These are phyloP conservation scores for Sinodicranocentrus sp. DNA, from an alignment of 2,888 invertebrate genomes.

Conservation along the genomic window DNA sequence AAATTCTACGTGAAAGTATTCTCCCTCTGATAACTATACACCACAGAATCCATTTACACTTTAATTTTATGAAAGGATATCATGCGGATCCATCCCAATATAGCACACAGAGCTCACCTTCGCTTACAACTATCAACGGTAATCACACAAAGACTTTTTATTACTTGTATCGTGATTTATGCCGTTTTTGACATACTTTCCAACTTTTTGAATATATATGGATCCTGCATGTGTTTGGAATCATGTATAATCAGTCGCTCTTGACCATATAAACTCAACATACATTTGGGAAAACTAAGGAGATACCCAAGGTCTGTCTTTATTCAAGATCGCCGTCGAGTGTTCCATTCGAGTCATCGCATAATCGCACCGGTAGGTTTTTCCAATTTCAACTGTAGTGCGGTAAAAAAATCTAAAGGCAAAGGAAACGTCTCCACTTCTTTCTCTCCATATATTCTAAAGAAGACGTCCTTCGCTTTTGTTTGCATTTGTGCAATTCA, in stretches of 20 bases:
- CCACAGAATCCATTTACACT: too few relatives aligned
- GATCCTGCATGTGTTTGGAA: not conserved
- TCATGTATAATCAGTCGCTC: not conserved
- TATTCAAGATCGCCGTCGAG: too few relatives aligned
- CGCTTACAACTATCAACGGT: too few relatives aligned
- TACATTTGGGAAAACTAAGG: not conserved
- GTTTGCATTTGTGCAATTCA: too few relatives aligned
- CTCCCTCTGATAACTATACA: too few relatives aligned
- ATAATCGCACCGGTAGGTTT: not conserved
- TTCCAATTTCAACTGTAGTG: too few relatives aligned
- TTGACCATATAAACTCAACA: slow-evolving; percentile 5
- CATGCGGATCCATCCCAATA: too few relatives aligned
- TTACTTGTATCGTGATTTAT: not conserved
- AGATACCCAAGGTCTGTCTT: not conserved
- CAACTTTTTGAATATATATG: not conserved
- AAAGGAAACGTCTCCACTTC: not conserved
- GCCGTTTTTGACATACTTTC: slow-evolving; percentile 6
- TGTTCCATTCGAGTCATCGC: too few relatives aligned
- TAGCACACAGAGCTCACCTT: too few relatives aligned
- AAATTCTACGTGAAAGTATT: too few relatives aligned
- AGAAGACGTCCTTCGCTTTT: not conserved
- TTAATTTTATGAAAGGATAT: too few relatives aligned
- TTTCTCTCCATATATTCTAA: not conserved
- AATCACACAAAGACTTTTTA: not conserved
- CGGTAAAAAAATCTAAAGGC: too few relatives aligned